These are phyloP conservation scores for Eupleurogrammus muticus DNA, from an alignment of 2,797 vertebrate genomes.

Conservation along the genomic window DNA sequence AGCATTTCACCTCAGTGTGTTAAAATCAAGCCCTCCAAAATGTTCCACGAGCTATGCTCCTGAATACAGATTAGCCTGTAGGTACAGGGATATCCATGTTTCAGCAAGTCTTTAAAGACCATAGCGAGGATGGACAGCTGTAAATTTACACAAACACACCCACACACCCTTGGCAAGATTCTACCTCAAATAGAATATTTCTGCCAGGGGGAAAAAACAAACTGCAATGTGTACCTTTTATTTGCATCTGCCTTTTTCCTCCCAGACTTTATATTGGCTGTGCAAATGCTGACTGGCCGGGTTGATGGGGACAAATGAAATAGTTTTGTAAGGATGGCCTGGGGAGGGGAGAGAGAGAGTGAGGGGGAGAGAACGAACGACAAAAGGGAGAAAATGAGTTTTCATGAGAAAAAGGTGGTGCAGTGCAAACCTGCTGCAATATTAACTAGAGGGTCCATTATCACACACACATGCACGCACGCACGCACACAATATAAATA, in stretches of 20 bases:
- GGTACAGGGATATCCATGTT: too few relatives aligned
- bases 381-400: constrained; percentile 38
- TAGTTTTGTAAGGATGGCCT: constrained; percentile 43
- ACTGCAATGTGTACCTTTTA: constrained; percentile 9
- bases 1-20: too few relatives aligned
- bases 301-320: constrained; percentile 60
- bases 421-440: constrained; percentile 68
- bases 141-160: too few relatives aligned
- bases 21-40: too few relatives aligned
- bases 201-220: too few relatives aligned
- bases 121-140: too few relatives aligned
- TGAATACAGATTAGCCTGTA: too few relatives aligned
- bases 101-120: too few relatives aligned
- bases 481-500: constrained; percentile 19
- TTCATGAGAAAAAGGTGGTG: constrained; percentile 59
- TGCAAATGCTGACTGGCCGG: constrained; percentile 35
- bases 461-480: constrained; percentile 28
- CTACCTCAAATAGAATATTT: too few relatives aligned
- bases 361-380: constrained; percentile 17
- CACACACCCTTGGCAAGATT: too few relatives aligned
- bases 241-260: constrained; percentile 30
- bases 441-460: constrained; percentile 72
- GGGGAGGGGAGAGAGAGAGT: constrained; percentile 16
- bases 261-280: constrained; percentile 42
- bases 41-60: too few relatives aligned